Base-by-base conservation (phyloP, 2,888 invertebrate species). In the Parascotia fuliginaria region DNA sequence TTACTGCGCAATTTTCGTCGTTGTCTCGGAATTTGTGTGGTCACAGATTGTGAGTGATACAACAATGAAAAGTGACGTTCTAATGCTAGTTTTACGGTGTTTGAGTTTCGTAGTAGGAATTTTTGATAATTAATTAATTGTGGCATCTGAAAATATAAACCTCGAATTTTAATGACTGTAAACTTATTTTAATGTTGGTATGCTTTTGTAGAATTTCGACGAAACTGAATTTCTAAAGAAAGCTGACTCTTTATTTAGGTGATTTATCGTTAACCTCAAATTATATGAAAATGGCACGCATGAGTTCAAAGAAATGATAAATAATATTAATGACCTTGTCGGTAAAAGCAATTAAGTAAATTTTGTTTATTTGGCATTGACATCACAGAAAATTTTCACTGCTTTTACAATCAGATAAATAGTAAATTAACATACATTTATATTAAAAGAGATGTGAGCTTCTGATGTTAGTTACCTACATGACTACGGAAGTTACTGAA, bases 1-100 rank as follows among this genome's bases (percentile, higher is more conserved):
- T 41, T 48, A 49, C 50, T 69, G 73, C 75, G 77, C 73, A 74
- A 70, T 76, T 70, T 45, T 51, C 57, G 58, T 66, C 64, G 65
- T 61, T 55, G 46, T 55, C 46, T 57, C 33, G 55, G 68, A 61
- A 70, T 59, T 63, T 49, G 51, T 55, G 42, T 57, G 42, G 16
- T 39, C 39, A 55, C 38, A 59, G 53, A 63, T 54, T 55, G 50
- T 55, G 31, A 52, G 39, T 58, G 39, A 38, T 52, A 56, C 40
- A 55, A 62, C 63, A 62, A 69, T 56, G 61, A 49, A 34, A 16
- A 12, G 42, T 63, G 57, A 60, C 55, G 55, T 60, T 38, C 47
- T 60, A 36, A 56, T 41, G 28, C 15, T 33, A 32, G 51, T 42
- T 45, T 57, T 37, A 41, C 29, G 9, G 31, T 15, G 11, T 53